Evolutionary conservation across 1,140 invertebrate genomes (phyloP).

Genomic region (Solenopsis invicta): DNA sequence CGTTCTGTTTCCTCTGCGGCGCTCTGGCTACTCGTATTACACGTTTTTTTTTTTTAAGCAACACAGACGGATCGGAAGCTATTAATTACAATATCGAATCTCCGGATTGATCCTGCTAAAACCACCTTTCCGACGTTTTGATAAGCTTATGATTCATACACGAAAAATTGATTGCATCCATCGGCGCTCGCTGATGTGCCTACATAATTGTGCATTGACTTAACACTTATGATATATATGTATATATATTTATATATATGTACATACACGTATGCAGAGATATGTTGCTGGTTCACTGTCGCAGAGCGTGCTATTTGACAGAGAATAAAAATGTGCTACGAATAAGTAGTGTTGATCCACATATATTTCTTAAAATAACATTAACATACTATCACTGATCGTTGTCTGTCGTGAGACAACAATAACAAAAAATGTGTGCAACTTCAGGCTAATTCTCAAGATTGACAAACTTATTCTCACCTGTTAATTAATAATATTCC

Average conservation of each 20-base stretch:
- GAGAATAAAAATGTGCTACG: not conserved
- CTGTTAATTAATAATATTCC: not conserved
- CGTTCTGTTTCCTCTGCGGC: slow-evolving; percentile 2
- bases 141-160: slow-evolving; percentile 28
- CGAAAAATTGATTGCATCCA: slow-evolving; percentile 44
- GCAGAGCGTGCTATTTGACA: slow-evolving; percentile 8
- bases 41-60: slow-evolving; percentile 26
- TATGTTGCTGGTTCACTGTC: slow-evolving; percentile 66
- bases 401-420: not conserved
- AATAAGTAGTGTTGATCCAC: slow-evolving; percentile 7
- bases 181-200: slow-evolving; percentile 22
- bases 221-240: slow-evolving; percentile 60
- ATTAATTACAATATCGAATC: slow-evolving; percentile 60
- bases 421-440: not conserved
- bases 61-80: slow-evolving; percentile 48
- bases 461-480: not conserved
- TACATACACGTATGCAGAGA: slow-evolving; percentile 50
- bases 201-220: slow-evolving; percentile 61
- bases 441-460: not conserved
- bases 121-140: not conserved
- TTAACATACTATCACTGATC: not conserved
- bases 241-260: slow-evolving; percentile 53
- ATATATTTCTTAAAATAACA: slow-evolving; percentile 25
- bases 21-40: slow-evolving; percentile 3
- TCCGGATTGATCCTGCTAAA: not conserved